Evolutionary conservation across 1,140 invertebrate species (phyloP).

Genomic region (Saccostrea echinata): DNA sequence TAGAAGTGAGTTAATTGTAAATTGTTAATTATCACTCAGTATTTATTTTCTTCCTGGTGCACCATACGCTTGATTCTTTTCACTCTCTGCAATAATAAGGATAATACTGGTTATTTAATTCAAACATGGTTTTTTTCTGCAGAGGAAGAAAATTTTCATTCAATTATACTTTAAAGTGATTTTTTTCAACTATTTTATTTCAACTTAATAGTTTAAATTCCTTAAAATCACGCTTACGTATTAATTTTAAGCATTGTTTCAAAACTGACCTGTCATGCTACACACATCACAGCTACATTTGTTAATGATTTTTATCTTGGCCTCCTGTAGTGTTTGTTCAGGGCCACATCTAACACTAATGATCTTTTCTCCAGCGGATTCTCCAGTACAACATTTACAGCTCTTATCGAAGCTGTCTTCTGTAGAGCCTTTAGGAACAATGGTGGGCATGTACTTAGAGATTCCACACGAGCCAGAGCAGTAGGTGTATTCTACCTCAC

Average conservation of each 20-base stretch:
- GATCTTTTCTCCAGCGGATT: not conserved
- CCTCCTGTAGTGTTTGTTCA: not conserved
- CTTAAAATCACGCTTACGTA: no score
- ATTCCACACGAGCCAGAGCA: not conserved
- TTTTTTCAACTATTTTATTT: no score
- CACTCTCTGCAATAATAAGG: not conserved
- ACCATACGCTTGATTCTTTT: not conserved
- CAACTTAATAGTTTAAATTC: no score
- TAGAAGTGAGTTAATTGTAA: not conserved
- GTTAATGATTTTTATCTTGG: not conserved
- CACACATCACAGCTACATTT: conserved; percentile 1
- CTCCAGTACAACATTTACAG: conserved; percentile 16
- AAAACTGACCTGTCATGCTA: not conserved
- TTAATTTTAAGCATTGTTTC: no score
- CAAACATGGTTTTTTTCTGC: no score
- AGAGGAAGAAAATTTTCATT: no score
- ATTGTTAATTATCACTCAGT: not conserved
- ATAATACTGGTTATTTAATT: no score
- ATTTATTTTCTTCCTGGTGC: not conserved
- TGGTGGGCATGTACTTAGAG: not conserved
- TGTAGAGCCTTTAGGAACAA: not conserved
- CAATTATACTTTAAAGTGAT: no score
- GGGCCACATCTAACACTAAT: conserved; percentile 1
- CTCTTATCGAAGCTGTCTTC: conserved; percentile 12
- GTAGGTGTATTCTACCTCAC: not conserved